Evolutionary conservation across 2,113 vertebrate genomes (phyloP), one percentile per base, ranked within the genome.

Genomic region (Tor tambroides): DNA sequence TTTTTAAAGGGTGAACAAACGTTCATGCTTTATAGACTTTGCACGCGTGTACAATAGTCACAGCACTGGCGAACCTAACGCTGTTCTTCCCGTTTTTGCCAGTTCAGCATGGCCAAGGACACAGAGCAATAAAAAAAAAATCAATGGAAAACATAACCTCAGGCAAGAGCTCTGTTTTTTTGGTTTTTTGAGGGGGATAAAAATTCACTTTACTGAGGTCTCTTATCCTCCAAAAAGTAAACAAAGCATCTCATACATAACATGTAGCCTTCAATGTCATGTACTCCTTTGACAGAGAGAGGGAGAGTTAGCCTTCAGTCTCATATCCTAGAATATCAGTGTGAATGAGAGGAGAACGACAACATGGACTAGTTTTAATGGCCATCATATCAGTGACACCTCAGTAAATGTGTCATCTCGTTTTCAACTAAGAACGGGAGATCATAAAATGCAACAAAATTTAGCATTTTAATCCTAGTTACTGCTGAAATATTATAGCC

Each of bases 211-310:
- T 87, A 80, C 83, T 65, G 56, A 51, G 46, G 14, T 74, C 82
- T 77, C 61, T 85, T 59, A 85, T 87, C 61, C 85, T 85, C 80
- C 23, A 83, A 75, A 85, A 77, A 71, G 30, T 82, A 86, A 84
- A 90, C 79, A 88, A 85, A 85, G 67, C 32, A 4, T 49, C 65
- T 75, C 65, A 81, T 77, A 80, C 51, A 74, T 67, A 74, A 67
- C 63, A 41, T 54, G 35, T 41, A 72, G 41, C 23, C 32, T 78
- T 67, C 65, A n/a, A 84, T 54, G 65, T 84, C 63, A 65, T 80
- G 75, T 72, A 30, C 28, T 65, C 17, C 85, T 69, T 59, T 81
- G 67, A 80, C 61, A 76, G 56, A 71, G 56, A 71, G 69, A 61
- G 8, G 8, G 56, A n/a, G 65, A 7, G 3, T 5, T 83, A 23